phyloP scores from a whole-genome alignment of 2,888 invertebrate genomes.

The Cetonia aurata region DNA sequence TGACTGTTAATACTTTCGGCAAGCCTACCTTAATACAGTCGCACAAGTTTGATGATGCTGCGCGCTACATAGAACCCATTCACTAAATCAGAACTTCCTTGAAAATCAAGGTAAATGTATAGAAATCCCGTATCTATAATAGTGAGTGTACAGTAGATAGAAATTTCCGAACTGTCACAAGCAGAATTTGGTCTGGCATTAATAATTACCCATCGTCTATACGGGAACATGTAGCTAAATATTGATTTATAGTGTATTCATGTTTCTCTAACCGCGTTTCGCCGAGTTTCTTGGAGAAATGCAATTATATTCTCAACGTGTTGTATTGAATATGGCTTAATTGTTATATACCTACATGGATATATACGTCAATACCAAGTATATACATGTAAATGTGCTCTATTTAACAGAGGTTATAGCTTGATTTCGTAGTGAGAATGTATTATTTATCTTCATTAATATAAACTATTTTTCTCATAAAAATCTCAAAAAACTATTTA shows the following conservation, averaged over 20 bases:
- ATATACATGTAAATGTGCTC: background rate
- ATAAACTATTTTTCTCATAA: too few species aligned
- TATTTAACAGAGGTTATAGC: too few species aligned
- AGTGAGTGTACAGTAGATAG: conserved; percentile 26
- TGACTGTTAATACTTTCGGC: background rate
- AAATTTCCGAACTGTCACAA: conserved; percentile 54
- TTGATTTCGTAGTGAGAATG: too few species aligned
- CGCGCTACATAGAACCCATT: conserved; percentile 32
- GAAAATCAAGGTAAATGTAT: conserved; percentile 43
- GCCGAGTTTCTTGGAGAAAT: conserved; percentile 41
- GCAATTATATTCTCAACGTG: conserved; percentile 1
- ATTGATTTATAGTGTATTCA: conserved; percentile 46
- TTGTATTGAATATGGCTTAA: conserved; percentile 3
- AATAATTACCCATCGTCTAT: conserved; percentile 57
- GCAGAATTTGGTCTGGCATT: conserved; percentile 54
- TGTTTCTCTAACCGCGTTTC: conserved; percentile 18
- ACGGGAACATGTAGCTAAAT: conserved; percentile 51
- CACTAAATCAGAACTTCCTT: conserved; percentile 25
- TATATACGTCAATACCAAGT: background rate
- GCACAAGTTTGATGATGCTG: too few species aligned
- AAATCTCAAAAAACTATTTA: too few species aligned
- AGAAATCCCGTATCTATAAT: conserved; percentile 33
- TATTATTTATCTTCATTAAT: too few species aligned
- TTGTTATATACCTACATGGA: background rate
- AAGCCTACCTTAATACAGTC: too few species aligned